Evolutionary conservation across 2,797 vertebrate species (phyloP).

Genomic region (Gymnodraco acuticeps): DNA sequence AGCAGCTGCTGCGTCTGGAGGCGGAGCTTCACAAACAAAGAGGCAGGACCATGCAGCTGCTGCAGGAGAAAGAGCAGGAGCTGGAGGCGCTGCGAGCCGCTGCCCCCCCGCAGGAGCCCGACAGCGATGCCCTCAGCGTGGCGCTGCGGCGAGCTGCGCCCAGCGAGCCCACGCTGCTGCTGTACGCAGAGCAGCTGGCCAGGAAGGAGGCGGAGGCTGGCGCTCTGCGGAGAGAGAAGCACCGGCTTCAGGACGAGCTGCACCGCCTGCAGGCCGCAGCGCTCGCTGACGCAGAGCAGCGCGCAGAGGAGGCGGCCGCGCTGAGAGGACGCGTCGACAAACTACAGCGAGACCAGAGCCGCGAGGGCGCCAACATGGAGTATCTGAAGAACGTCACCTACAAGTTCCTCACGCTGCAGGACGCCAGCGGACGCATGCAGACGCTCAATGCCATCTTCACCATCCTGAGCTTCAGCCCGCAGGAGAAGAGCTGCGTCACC

Average conservation of each 20-base stretch:
- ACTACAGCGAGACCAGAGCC: constrained; percentile 85
- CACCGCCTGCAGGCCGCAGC: constrained; percentile 87
- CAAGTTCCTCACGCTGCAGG: constrained; percentile 91
- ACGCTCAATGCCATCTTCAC: constrained; percentile 93
- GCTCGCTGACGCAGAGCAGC: constrained; percentile 84
- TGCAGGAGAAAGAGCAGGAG: constrained; percentile 93
- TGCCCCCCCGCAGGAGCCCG: not conserved
- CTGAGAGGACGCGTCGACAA: constrained; percentile 87
- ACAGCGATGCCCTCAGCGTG: constrained; percentile 66
- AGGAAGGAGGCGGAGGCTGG: constrained; percentile 90
- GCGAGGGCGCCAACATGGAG: constrained; percentile 96
- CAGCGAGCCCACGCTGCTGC: constrained; percentile 88
- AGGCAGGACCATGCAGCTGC: constrained; percentile 90
- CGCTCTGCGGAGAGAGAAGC: constrained; percentile 87
- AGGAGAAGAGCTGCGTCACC: constrained; percentile 87
- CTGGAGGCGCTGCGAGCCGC: constrained; percentile 86
- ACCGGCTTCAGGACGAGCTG: constrained; percentile 86
- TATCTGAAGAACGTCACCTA: constrained; percentile 96
- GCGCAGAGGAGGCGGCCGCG: constrained; percentile 79
- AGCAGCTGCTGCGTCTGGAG: constrained; percentile 88
- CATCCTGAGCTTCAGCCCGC: constrained; percentile 95
- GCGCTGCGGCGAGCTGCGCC: constrained; percentile 72
- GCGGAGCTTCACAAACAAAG: constrained; percentile 93
- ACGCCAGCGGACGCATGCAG: constrained; percentile 90
- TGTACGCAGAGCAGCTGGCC: constrained; percentile 94